Conservation (phyloP, 2,888 invertebrate species). For the Calameuta filiformis region DNA sequence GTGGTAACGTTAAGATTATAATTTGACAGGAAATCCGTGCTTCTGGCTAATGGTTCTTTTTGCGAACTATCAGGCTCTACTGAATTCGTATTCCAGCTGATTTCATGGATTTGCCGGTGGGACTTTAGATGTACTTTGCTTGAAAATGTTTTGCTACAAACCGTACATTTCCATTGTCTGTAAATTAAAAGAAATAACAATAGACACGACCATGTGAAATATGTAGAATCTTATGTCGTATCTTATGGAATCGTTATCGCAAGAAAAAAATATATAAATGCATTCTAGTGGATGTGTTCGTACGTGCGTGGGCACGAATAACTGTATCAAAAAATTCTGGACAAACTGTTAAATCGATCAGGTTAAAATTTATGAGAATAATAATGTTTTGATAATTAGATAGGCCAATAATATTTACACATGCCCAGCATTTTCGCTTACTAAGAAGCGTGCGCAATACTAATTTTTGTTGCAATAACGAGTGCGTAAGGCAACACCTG, state of each 20-base stretch:
- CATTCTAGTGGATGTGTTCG: not conserved
- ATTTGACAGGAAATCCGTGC: conserved; percentile 33
- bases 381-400: not conserved
- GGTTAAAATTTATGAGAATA: not conserved
- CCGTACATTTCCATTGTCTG: conserved; percentile 49
- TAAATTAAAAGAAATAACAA: conserved; percentile 10
- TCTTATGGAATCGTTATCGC: not conserved
- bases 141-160: conserved; percentile 48
- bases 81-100: conserved; percentile 30
- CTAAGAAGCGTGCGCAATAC: too few relatives aligned
- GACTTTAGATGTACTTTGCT: conserved; percentile 47
- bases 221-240: not conserved
- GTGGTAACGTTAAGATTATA: conserved; percentile 23
- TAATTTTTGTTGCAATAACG: not conserved
- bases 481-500: not conserved
- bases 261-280: conserved; percentile 10
- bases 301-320: not conserved
- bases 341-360: not conserved
- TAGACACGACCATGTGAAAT: not conserved
- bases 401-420: not conserved
- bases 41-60: conserved; percentile 45
- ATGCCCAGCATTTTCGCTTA: not conserved
- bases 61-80: conserved; percentile 40
- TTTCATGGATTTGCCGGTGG: conserved; percentile 48
- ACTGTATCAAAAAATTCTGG: not conserved